Conservation (phyloP, 2,113 vertebrate genomes). For the Thomomys bottae region DNA sequence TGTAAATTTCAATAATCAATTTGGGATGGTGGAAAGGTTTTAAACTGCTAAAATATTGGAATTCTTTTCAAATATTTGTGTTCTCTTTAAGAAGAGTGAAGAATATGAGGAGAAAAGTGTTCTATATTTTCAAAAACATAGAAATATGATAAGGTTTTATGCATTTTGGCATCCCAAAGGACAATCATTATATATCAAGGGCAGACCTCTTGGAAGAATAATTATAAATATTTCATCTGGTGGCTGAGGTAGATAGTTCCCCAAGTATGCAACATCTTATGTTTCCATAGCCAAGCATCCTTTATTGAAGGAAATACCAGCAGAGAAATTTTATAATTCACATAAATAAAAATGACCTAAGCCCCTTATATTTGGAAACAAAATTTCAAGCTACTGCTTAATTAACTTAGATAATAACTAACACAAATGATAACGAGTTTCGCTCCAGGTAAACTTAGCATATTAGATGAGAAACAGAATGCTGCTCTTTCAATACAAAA, state of each 20-base stretch:
- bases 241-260: background rate
- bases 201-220: background rate
- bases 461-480: background rate
- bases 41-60: slow-evolving; percentile 56
- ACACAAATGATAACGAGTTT: background rate
- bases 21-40: slow-evolving; percentile 61
- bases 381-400: background rate
- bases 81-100: slow-evolving; percentile 42
- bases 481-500: background rate
- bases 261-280: background rate
- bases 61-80: slow-evolving; percentile 30
- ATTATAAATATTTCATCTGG: background rate
- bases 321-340: background rate
- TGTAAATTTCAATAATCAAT: slow-evolving; percentile 69
- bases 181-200: background rate
- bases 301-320: background rate
- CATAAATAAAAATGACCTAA: background rate
- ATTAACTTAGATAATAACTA: background rate
- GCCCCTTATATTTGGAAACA: background rate
- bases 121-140: slow-evolving; percentile 39
- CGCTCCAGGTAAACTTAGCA: background rate
- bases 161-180: background rate
- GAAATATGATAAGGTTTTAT: background rate
- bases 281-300: background rate
- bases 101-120: background rate